Base-by-base conservation (phyloP, 2,797 vertebrate species). In the Glossophaga mutica region DNA sequence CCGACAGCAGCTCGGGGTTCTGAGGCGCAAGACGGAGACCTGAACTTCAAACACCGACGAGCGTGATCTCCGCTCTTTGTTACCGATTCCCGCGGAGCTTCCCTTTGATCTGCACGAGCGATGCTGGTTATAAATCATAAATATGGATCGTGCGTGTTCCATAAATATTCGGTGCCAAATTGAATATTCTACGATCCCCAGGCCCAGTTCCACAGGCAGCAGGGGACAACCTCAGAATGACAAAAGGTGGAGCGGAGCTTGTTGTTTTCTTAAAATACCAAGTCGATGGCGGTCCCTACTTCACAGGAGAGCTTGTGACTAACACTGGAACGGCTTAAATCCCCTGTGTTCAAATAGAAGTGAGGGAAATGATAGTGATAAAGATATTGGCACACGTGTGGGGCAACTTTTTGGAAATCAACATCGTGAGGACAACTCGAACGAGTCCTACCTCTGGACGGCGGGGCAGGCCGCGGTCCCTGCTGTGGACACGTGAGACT, bases 21-120 rank as follows among this genome's bases (percentile, higher is more conserved):
- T 34, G 42, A 88, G 39, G 65, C 78, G 59, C 3, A 62, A 29
- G 24, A 32, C 39, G 37, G 67, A 24, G 34, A 71, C 24, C 42
- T 82, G 34, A 87, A 95, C 67, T 94, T 97, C 67, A 92, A 88
- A 90, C 34, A 65, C 37, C 70, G 59, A 90, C 86, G 88, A 90
- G 88, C 78, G 85, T 55, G 59, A 70, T 82, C 88, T 68, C 12
- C 73, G 19, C 6, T 76, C 34, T 19, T 71, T 4, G 9, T 59
- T 90, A 87, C 44, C 71, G 71, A 67, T 68, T 76, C 77, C 81
- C 44, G 19, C 59, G 78, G 68, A 78, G 52, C 16, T 73, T 88
- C 59, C 42, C 73, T 96, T 96, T 95, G 71, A 94, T 96, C 44
- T 87, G n/a, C n/a, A n/a, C n/a, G n/a, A n/a, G n/a, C n/a, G n/a